A percentile compares a stretch with the other conserved stretches of the same genome.
phyloP scores from a whole-genome alignment of 1,140 invertebrate genomes.

The Drosophila murphyi region DNA sequence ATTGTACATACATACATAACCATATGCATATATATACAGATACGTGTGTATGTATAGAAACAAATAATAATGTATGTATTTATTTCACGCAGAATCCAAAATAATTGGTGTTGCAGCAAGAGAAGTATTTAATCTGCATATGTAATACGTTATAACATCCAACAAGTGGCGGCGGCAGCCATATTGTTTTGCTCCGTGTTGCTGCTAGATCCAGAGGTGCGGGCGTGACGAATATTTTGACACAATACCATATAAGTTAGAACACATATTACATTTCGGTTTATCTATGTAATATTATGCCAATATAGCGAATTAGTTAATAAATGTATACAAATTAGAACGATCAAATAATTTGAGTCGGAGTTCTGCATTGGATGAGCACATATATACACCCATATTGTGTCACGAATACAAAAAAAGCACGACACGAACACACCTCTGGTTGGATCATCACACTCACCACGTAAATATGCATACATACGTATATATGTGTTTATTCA shows the following conservation, averaged over 20 bases:
- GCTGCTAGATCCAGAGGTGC: constrained; percentile 47
- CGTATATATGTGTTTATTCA: constrained; percentile 39
- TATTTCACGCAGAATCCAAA: too few relatives aligned
- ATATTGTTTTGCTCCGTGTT: constrained; percentile 65
- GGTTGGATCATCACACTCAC: constrained; percentile 53
- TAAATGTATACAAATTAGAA: neutral
- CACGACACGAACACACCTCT: constrained; percentile 50
- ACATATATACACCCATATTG: constrained; percentile 21
- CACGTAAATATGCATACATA: constrained; percentile 45
- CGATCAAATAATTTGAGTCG: neutral
- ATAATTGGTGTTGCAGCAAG: constrained; percentile 7
- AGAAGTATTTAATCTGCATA: constrained; percentile 25
- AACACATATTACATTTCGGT: constrained; percentile 20
- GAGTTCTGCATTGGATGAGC: constrained; percentile 12
- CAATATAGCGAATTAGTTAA: neutral
- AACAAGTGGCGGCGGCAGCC: constrained; percentile 74
- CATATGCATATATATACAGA: constrained; percentile 4
- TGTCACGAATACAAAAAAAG: constrained; percentile 40
- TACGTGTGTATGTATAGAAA: neutral
- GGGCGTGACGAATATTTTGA: constrained; percentile 48
- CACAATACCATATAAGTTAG: constrained; percentile 10
- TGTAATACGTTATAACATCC: constrained; percentile 58
- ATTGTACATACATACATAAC: constrained; percentile 23
- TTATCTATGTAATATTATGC: constrained; percentile 6
- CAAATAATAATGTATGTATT: neutral